Evolutionary conservation across 2,797 vertebrate genomes (phyloP), one percentile per base, ranked within the genome.

Genomic region (Gadopsis bispinosus): DNA sequence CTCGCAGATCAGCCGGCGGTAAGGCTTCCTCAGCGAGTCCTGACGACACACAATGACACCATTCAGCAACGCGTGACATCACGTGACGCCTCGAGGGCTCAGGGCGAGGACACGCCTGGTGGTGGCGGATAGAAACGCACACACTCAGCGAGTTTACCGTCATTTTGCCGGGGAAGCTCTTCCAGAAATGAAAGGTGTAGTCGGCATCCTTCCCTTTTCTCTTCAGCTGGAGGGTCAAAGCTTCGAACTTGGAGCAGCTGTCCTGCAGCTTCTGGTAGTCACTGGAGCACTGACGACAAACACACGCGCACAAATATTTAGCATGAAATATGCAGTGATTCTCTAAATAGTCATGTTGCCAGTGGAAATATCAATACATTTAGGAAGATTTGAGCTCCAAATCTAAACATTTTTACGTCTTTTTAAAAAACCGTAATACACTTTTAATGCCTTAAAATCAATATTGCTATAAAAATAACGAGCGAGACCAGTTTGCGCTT

Each of bases 161-260:
- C 98, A 99, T 99, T 90, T 99, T 99, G 14, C 98, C 98, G 4
- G 98, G 98, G 88, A 99, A 99, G 67, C 95, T 98, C 94, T 97
- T 99, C 98, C 98, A 99, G 93, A 99, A 99, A 77, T 97, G 95
- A 48, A 95, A 94, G 0, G 98, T 99, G 87, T 95, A 97, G 31
- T 99, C 97, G 0, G 97, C 97, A 71, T 98, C 97, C 84, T 98
- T 99, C 73, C 93, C 96, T 87, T 94, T 97, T 75, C 95, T 96
- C 93, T 95, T 96, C 37, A 99, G 95, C 86, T 96, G 95, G 60
- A 97, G 90, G 66, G 91, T 95, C 80, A 97, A 91, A 26, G 93
- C 95, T 74, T 99, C 98, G 0, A 97, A 98, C 91, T 90, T 97
- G 48, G 96, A 96, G 79, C 95, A 96, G 87, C 90, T 94, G 74